These are phyloP conservation scores for Oncorhynchus keta DNA, from an alignment of 2,113 vertebrate genomes.

Conservation along the genomic window DNA sequence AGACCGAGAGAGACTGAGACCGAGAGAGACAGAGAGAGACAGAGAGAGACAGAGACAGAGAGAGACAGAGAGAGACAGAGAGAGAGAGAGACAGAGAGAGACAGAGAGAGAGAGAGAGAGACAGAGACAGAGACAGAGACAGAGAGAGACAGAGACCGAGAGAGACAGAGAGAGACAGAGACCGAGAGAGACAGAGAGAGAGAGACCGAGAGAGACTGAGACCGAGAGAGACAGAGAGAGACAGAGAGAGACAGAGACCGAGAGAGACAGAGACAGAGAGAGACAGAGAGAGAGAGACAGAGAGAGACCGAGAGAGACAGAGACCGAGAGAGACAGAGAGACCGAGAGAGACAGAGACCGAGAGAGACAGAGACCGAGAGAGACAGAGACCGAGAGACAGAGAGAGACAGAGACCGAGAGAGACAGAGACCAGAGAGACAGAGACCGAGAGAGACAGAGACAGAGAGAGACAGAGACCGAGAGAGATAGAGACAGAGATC, in stretches of 20 bases:
- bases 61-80: not conserved
- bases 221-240: not conserved
- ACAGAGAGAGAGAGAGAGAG: not conserved
- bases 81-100: not conserved
- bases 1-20: not conserved
- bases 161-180: too few species aligned
- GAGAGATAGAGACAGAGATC: not conserved
- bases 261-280: not conserved
- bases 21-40: not conserved
- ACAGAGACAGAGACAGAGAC: not conserved
- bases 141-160: too few species aligned
- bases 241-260: too few species aligned
- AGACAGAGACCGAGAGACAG: too few species aligned
- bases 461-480: not conserved
- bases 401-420: too few species aligned
- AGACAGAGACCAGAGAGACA: too few species aligned
- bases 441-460: not conserved
- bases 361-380: too few species aligned
- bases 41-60: slow-evolving; percentile 4
- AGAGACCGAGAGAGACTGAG: not conserved
- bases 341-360: not conserved
- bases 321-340: not conserved
- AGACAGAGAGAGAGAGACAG: not conserved
- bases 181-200: not conserved
- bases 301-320: not conserved